Percentiles rank a stretch among this genome's conserved stretches.
Conservation (phyloP, 2,888 invertebrate genomes). For the Melinaea marsaeus region DNA sequence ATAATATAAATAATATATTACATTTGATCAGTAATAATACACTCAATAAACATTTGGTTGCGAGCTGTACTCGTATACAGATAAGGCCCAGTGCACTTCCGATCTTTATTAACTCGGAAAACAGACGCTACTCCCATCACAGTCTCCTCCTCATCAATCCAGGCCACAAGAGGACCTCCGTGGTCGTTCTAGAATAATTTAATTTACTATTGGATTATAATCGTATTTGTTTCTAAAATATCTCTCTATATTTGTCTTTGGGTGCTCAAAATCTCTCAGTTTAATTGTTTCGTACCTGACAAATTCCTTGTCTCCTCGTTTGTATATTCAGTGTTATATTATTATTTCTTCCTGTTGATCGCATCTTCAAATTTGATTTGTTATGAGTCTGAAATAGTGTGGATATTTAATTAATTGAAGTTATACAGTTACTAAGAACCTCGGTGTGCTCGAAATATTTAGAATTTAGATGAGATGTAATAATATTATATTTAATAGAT, state of each 20-base stretch:
- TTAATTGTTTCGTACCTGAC: conserved; percentile 30
- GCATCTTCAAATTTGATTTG: no score
- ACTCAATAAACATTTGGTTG: conserved; percentile 47
- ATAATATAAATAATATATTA: conserved; percentile 14
- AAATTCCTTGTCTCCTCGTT: conserved; percentile 31
- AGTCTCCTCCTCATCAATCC: conserved; percentile 41
- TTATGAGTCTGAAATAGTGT: no score
- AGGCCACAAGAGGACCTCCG: conserved; percentile 52
- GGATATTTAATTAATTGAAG: no score
- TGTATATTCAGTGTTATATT: conserved; percentile 1
- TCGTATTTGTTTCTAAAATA: no score
- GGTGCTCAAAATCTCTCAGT: no score
- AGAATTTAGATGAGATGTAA: no score
- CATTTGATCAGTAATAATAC: conserved; percentile 35
- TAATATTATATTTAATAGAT: no score
- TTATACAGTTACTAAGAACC: no score
- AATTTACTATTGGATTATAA: not conserved
- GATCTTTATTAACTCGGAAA: conserved; percentile 38
- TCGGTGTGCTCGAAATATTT: no score
- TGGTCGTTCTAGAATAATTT: conserved; percentile 49
- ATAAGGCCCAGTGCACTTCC: conserved; percentile 47
- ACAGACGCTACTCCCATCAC: conserved; percentile 54
- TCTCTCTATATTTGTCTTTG: no score
- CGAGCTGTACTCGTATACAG: conserved; percentile 52
- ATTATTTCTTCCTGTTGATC: no score